Conservation (phyloP, 1,140 invertebrate genomes). For the Pogonognathellus flavescens region DNA sequence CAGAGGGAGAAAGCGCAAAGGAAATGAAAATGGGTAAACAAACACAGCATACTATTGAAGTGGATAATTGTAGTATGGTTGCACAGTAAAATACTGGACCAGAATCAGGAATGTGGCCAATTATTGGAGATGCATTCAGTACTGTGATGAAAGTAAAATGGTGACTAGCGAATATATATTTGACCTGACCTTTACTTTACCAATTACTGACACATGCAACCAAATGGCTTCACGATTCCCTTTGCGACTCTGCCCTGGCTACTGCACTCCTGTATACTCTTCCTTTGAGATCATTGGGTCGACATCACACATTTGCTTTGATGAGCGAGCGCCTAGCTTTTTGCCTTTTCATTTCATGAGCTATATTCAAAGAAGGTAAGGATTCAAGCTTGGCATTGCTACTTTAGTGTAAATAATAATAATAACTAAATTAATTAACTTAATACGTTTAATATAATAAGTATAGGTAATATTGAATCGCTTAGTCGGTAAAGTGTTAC, state of each 20-base stretch:
- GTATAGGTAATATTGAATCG: too few species aligned
- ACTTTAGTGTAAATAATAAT: neutral
- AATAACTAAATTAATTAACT: neutral
- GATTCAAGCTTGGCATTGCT: neutral
- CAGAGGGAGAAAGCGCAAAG: too few species aligned
- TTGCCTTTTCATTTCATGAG: constrained; percentile 29
- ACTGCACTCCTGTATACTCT: neutral
- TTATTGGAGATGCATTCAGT: neutral
- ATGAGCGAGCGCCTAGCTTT: constrained; percentile 18
- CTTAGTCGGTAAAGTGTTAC: too few species aligned
- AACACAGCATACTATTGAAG: neutral
- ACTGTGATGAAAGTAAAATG: neutral
- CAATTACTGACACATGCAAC: neutral
- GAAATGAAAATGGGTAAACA: too few species aligned
- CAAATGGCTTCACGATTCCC: constrained; percentile 8
- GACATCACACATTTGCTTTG: constrained; percentile 24
- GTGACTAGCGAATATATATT: neutral
- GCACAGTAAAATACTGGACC: neutral
- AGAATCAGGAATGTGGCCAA: neutral
- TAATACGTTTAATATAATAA: neutral
- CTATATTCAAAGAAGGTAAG: neutral
- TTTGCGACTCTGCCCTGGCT: neutral
- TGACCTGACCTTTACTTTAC: constrained; percentile 23
- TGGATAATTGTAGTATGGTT: neutral
- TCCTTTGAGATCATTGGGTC: constrained; percentile 18